Conservation (phyloP, 2,797 vertebrate genomes). For the Dermochelys coriacea region DNA sequence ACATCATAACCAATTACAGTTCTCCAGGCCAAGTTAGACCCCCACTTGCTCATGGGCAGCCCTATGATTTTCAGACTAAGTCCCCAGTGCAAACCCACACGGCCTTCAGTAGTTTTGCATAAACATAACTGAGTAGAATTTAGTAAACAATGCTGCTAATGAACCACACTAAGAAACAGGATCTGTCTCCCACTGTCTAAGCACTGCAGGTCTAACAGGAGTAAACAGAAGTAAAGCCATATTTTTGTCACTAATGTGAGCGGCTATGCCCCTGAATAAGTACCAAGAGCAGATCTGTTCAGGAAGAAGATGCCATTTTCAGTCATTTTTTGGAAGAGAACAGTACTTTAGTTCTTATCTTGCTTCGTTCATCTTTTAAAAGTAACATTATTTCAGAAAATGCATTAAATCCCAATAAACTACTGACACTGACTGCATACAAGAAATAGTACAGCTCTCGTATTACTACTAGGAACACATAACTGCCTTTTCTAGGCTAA, state of each 20-base stretch:
- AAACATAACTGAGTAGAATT: neutral
- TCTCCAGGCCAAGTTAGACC: neutral
- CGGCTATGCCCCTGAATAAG: neutral
- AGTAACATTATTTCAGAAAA: neutral
- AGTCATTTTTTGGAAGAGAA: neutral
- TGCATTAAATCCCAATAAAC: neutral
- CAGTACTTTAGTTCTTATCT: neutral
- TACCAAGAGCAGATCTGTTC: neutral
- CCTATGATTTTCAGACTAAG: neutral
- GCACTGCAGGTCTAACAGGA: neutral
- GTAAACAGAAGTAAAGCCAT: neutral
- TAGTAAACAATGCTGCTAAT: neutral
- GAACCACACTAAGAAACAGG: neutral
- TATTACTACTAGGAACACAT: neutral
- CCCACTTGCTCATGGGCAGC: neutral
- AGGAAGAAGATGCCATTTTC: neutral
- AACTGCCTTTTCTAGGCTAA: neutral
- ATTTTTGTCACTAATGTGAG: neutral
- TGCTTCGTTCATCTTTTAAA: neutral
- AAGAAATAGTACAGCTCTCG: neutral
- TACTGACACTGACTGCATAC: neutral
- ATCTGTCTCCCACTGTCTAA: neutral
- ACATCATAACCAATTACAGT: neutral
- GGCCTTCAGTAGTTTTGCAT: neutral
- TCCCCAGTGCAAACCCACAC: neutral